phyloP scores from a whole-genome alignment of 2,113 vertebrate genomes.

The Sterna hirundo region DNA sequence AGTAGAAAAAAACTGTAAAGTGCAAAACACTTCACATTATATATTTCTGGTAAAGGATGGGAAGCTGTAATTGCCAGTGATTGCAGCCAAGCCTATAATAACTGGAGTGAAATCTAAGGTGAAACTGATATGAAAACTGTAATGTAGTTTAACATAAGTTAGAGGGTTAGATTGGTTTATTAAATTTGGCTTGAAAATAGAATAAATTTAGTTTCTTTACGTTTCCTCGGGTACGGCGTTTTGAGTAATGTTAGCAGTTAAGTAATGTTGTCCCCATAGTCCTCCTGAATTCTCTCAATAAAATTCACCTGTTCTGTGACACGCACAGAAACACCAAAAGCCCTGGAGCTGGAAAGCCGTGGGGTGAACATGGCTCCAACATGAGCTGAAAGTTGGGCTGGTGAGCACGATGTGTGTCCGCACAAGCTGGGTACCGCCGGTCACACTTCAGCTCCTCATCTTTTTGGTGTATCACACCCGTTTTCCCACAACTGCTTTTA shows the following conservation, averaged over 20 bases:
- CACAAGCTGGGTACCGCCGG: too few relatives aligned
- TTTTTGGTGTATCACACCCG: background rate
- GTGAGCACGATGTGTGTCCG: fast-evolving
- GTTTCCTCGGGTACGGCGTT: background rate
- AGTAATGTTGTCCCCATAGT: background rate
- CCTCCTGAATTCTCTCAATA: background rate
- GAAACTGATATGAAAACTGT: background rate
- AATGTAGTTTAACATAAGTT: background rate
- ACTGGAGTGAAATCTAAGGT: conserved; percentile 21
- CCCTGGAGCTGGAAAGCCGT: background rate
- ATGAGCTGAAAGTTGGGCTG: fast-evolving
- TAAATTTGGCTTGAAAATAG: background rate
- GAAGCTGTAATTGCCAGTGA: conserved; percentile 9
- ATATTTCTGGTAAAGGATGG: background rate
- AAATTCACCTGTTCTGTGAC: background rate
- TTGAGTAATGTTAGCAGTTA: background rate
- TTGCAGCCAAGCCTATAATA: background rate
- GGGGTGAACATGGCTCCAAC: background rate
- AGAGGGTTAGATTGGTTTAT: background rate
- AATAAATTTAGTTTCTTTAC: background rate
- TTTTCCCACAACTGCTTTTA: background rate
- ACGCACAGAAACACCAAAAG: background rate
- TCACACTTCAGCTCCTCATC: background rate
- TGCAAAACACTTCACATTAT: conserved; percentile 16
- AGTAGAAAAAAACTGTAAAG: conserved; percentile 30